Base-by-base conservation (phyloP, 1,140 invertebrate genomes). In the Drosophila takahashii region DNA sequence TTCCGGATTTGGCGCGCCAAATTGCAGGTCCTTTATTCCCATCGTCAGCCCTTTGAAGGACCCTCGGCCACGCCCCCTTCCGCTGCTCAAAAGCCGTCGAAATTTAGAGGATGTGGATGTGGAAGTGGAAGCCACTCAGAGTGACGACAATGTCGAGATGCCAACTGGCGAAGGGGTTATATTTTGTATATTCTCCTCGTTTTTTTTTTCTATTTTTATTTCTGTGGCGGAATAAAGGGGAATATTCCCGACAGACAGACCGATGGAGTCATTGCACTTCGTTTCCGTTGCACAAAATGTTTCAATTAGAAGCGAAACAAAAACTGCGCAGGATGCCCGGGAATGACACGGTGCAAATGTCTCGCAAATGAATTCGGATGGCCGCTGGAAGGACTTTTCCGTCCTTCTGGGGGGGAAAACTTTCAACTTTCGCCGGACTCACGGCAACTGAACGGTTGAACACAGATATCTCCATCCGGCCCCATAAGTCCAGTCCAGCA, bases 251-350 rank as follows among this genome's bases (percentile, higher is more conserved):
- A 13, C 52, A 61, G 36, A 53, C 27, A 22, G 53, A 53, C 27
- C 32, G 53, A 64, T 61, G 53, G 45, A 62, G 73, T 77, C 75
- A 58, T 77, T 77, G 51, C 57, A 77, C 65, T 70, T 61, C 51
- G 52, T 77, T 69, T 51, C 53, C 57, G 52, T 41, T 77, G 62
- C 74, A 51, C 64, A 70, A 77, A 77, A 77, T 77, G 75, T 77
- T 77, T 77, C 75, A 77, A 70, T 77, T 77, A 76, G 74, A 77
- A 60, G 57, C 51, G 64, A 77, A 77, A 77, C 76, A 77, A 77
- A 77, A 77, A 60, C 41, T 51, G 66, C 18, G 6, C 64, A 54
- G 29, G 3, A 51, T 44, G 67, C 42, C 42, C 41, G 15, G 27
- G 32, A 26, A 15, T 37, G 5, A 13, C 34, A 16, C 32, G 22